Conservation (phyloP, 2,113 vertebrate species). For the Falco punctatus region DNA sequence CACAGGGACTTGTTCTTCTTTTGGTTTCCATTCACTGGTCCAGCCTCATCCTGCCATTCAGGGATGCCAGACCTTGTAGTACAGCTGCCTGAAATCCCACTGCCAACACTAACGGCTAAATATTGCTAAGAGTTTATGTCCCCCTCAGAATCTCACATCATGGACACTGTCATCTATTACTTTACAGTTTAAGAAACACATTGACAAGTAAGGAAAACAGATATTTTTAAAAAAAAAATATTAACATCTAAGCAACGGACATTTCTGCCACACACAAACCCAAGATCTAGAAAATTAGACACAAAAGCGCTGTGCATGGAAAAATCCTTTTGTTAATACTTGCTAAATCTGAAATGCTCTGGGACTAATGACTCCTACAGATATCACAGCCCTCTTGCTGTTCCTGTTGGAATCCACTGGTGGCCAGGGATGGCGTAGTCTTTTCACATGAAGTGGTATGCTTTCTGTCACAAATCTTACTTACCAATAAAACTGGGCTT, state of each 20-base stretch:
- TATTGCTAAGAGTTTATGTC: neutral
- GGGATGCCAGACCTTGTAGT: neutral
- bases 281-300: neutral
- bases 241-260: neutral
- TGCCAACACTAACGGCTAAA: neutral
- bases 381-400: neutral
- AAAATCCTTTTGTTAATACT: neutral
- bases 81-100: neutral
- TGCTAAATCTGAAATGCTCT: neutral
- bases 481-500: neutral
- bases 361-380: neutral
- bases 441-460: neutral
- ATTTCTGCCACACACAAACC: neutral
- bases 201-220: neutral
- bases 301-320: neutral
- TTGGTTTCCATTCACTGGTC: neutral
- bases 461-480: neutral
- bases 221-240: neutral
- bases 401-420: neutral
- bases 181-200: neutral
- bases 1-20: neutral
- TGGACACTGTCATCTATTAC: neutral
- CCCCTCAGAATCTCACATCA: neutral
- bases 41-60: rapidly evolving
- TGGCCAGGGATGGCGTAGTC: neutral